Percentiles rank a stretch among this genome's conserved stretches.
Evolutionary conservation across 2,888 invertebrate species (phyloP).

Genomic region (Erebia ligea): DNA sequence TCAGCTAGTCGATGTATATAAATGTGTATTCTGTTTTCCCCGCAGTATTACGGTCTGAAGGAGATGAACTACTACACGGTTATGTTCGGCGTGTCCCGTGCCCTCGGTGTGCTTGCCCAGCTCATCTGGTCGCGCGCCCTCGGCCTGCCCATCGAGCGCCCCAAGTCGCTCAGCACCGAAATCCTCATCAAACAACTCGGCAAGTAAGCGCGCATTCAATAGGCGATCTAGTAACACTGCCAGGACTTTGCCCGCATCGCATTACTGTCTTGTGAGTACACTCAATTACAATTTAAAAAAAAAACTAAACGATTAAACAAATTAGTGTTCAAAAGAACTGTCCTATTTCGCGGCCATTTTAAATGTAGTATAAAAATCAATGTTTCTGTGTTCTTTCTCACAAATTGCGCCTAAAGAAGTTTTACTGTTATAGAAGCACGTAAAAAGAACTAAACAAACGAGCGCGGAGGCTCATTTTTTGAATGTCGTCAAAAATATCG

Average conservation of each 20-base stretch:
- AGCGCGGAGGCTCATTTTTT: no score
- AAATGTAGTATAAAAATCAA: no score
- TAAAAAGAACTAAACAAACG: no score
- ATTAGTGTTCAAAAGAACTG: no score
- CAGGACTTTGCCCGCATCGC: background rate
- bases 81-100: slow-evolving; percentile 95
- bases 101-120: slow-evolving; percentile 92
- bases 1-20: no score
- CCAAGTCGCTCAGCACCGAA: slow-evolving; percentile 91
- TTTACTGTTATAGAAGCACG: no score
- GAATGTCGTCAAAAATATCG: no score
- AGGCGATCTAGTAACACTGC: slow-evolving; percentile 29
- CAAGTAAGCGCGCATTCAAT: slow-evolving; percentile 57
- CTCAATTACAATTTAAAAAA: no score
- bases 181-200: slow-evolving; percentile 74
- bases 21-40: background rate
- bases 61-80: slow-evolving; percentile 98
- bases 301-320: no score
- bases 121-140: slow-evolving; percentile 94
- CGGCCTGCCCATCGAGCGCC: slow-evolving; percentile 93
- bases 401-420: no score
- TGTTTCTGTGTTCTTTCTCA: no score
- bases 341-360: no score
- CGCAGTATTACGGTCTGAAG: slow-evolving; percentile 93
- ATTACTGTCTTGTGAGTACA: slow-evolving; percentile 4